Evolutionary conservation across 2,113 vertebrate genomes (phyloP).

Genomic region (Burhinus oedicnemus): DNA sequence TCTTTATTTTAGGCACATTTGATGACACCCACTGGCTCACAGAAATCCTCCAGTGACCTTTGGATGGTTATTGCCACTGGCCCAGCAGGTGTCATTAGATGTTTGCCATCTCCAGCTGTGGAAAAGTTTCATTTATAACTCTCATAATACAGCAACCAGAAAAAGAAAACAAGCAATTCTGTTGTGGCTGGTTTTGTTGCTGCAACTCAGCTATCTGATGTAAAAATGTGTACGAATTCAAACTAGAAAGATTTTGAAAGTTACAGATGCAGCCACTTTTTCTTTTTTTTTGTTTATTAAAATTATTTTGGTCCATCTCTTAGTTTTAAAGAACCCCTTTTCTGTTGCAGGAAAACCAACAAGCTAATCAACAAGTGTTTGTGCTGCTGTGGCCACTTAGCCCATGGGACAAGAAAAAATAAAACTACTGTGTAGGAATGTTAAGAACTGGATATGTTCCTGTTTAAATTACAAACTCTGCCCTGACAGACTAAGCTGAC

Average conservation of each 20-base stretch:
- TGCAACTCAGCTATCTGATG: neutral
- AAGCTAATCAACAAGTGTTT: neutral
- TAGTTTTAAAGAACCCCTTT: neutral
- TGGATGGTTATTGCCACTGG: neutral
- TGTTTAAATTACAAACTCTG: conserved; percentile 15
- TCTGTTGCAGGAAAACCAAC: neutral
- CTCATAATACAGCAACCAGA: neutral
- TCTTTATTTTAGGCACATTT: neutral
- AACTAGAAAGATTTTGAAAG: neutral
- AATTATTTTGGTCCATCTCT: conserved; percentile 62
- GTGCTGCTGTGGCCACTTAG: conserved; percentile 4
- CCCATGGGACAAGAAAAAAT: neutral
- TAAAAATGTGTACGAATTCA: neutral
- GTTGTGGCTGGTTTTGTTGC: neutral
- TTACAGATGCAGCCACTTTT: neutral
- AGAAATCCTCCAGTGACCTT: neutral
- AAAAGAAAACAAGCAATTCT: conserved; percentile 1
- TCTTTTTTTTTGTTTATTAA: neutral
- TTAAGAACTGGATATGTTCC: conserved; percentile 37
- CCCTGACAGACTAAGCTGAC: neutral
- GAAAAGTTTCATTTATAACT: conserved; percentile 26
- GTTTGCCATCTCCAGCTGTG: neutral
- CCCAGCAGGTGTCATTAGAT: neutral
- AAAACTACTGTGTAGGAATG: conserved; percentile 27
- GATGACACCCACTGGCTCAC: neutral